Evolutionary conservation across 1,140 invertebrate species (phyloP), one percentile per base, ranked within the genome.

Genomic region (Zaprionus africanus): DNA sequence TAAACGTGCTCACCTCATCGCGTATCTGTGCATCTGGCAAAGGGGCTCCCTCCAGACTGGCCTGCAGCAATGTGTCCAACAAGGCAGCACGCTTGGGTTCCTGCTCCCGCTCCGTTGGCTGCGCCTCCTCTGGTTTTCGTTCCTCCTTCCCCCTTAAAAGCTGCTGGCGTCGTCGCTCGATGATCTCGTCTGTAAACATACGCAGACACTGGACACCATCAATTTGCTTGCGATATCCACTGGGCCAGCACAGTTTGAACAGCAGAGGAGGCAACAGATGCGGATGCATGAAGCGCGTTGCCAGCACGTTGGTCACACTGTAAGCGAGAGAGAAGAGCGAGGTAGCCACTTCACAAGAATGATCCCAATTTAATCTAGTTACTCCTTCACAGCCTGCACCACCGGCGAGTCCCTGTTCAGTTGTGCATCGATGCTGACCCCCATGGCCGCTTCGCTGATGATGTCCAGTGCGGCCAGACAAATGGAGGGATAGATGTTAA

Each of bases 361-460:
- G 12, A 51, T 22, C 5, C 19, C n/a, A 4, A 51, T 4, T 7
- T 13, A 22, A 41, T 2, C 0, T 93, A 96, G 93, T 93, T 93
- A 96, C 95, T 93, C 93, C 72, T 95, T 94, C n/a, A 97, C 94
- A 34, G 96, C 95, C 76, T 94, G 92, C 1, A 96, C 95, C 92
- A 98, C 98, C 75, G 95, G 94, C 0, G 96, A 96, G 59, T 96
- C 93, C 2, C 85, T 90, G 78, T 96, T 93, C 22, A 92, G 92
- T 93, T 98, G 97, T 1, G 96, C 96, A 91, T 96, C 94, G 4
- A 98, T 92, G 59, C 94, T 93, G 1, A 95, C 94, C 1, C 97
- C 97, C 97, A 98, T 98, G 5, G 97, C 96, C 11, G 96, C 96
- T 93, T 98, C 96, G 95, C 90, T 22, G 49, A 90, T 90, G 9